phyloP scores from a whole-genome alignment of 2,888 invertebrate genomes.

The Microchrysa polita region DNA sequence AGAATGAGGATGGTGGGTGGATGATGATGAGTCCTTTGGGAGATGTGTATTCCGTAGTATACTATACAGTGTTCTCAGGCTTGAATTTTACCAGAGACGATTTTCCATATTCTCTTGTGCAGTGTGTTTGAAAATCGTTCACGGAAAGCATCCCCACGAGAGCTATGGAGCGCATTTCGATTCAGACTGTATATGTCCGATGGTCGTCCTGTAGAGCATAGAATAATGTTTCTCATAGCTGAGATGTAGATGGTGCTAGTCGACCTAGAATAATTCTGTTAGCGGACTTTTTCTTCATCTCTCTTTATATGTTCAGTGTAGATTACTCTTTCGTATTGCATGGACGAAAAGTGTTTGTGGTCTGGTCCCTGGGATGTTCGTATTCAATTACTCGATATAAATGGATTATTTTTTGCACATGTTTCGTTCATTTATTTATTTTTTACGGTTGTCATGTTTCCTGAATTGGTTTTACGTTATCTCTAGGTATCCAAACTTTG shows the following conservation, averaged over 20 bases:
- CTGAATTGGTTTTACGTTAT: no score
- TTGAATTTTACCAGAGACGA: slow-evolving; percentile 1
- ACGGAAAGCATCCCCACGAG: slow-evolving; percentile 17
- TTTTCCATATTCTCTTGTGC: neutral
- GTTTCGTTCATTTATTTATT: no score
- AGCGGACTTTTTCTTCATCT: neutral
- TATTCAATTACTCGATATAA: no score
- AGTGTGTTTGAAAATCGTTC: neutral
- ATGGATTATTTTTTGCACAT: no score
- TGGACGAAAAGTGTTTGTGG: no score
- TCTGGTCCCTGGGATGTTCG: no score
- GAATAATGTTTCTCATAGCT: slow-evolving; percentile 4
- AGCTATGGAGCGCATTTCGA: slow-evolving; percentile 15
- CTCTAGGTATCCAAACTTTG: no score
- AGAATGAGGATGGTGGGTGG: slow-evolving; percentile 1
- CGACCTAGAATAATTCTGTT: neutral
- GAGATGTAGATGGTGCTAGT: slow-evolving; percentile 35
- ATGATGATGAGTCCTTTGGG: neutral
- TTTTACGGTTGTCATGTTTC: no score
- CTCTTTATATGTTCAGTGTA: no score
- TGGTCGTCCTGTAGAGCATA: neutral
- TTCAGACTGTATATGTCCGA: slow-evolving; percentile 12
- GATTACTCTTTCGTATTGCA: no score
- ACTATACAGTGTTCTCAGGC: slow-evolving; percentile 20
- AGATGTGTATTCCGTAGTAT: neutral